phyloP scores from a whole-genome alignment of 2,113 vertebrate species.

The Amblyornis subalaris region DNA sequence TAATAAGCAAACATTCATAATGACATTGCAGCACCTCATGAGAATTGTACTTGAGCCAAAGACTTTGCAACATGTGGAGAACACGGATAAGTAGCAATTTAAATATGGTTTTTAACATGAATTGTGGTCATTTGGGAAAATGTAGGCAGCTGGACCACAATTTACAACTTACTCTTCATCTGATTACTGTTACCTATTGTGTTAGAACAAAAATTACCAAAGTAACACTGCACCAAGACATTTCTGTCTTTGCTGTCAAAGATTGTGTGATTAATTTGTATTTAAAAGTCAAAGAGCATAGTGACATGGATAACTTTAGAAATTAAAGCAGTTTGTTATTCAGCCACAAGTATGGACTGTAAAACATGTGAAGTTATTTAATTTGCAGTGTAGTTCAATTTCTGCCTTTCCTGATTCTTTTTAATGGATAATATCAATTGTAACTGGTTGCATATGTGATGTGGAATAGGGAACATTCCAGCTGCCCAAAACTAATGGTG shows the following conservation, averaged over 20 bases:
- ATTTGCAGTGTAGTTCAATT: neutral
- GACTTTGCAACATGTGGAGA: neutral
- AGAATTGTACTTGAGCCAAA: neutral
- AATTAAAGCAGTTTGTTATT: neutral
- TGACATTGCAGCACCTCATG: neutral
- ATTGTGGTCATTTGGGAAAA: neutral
- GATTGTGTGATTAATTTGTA: neutral
- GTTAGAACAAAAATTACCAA: neutral
- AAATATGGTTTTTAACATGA: neutral
- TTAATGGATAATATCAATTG: neutral
- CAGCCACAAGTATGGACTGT: neutral
- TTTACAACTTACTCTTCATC: neutral
- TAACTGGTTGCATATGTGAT: neutral
- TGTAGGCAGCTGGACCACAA: neutral
- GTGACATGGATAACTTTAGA: neutral
- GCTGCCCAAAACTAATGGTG: neutral
- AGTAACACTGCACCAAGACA: fast-evolving
- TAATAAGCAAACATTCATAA: neutral
- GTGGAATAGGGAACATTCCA: neutral
- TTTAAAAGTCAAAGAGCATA: neutral
- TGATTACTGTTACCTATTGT: neutral
- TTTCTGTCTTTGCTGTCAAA: neutral
- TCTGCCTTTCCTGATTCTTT: neutral
- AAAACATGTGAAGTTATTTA: neutral
- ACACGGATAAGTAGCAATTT: neutral